A percentile compares a stretch with the other conserved stretches of the same genome.
phyloP scores from a whole-genome alignment of 2,797 vertebrate genomes.

The Rousettus madagascariensis region DNA sequence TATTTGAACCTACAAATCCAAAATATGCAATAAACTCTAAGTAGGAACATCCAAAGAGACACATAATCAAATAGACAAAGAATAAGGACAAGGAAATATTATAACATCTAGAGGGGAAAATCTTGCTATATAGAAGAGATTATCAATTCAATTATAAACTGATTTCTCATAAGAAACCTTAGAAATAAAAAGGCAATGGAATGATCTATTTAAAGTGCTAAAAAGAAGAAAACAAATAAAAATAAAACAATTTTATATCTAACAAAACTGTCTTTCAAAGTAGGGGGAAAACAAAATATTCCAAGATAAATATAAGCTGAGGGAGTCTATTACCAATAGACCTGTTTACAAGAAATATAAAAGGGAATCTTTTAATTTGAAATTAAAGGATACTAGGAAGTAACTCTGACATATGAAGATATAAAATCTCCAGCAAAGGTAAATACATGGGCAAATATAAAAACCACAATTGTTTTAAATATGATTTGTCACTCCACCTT shows the following conservation, averaged over 20 bases:
- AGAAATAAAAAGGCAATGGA: background rate
- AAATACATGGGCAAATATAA: background rate
- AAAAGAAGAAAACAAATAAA: background rate
- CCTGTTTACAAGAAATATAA: background rate
- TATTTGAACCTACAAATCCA: background rate
- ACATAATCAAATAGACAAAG: background rate
- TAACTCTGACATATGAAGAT: background rate
- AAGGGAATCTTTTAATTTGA: background rate
- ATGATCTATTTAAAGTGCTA: background rate
- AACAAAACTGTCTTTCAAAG: background rate
- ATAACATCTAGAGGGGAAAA: background rate
- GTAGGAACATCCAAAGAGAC: background rate
- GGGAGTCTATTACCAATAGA: background rate
- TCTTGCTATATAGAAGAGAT: background rate
- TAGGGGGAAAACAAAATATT: background rate
- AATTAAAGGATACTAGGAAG: background rate
- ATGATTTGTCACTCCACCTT: background rate
- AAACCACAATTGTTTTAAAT: background rate
- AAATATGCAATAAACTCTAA: background rate
- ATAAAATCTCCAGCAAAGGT: background rate
- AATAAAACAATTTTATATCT: background rate
- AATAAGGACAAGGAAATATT: background rate
- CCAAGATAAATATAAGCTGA: background rate
- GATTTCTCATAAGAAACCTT: background rate
- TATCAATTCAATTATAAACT: background rate